Base-by-base conservation (phyloP, 2,888 invertebrate species). In the Branchellion lobata region DNA sequence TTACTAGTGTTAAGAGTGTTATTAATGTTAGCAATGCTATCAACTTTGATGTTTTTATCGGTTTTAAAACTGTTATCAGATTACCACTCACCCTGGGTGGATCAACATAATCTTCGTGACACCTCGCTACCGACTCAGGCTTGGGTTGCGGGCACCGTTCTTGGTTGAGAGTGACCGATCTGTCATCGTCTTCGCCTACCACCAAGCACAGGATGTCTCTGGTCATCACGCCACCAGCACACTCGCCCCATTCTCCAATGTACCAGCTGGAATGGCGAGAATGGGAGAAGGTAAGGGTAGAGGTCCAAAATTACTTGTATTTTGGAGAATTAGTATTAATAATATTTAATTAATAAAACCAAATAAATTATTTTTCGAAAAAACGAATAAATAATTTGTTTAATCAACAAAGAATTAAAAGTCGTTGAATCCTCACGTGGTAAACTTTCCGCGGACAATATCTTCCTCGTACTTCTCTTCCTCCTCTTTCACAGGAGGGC, bases 171-270 rank as follows among this genome's bases (percentile, higher is more conserved):
- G 65, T 77, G 77, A 77, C 61, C 18, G 77, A 57, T 18, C 33
- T 33, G 1, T 65, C 27, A 0, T 61, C 65, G 2, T 77, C 33
- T 21, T 65, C 65, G 31, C 31, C 29, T 24, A 29, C n/a, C 18
- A 71, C 79, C 57, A 57, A 21, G 47, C 80, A 80, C 2, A 80
- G 14, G 8, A 80, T 68, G 3, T 75, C 47, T 24, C 80, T 74
- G 36, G 31, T 40, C 65, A 57, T 53, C 65, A n/a, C n/a, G 21
- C 75, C 36, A 27, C 33, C 33, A 8, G 27, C 75, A 40, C 80
- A 80, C 31, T 40, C 36, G n/a, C 61, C 29, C 77, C 77, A 77
- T 0, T 18, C 36, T 18, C 65, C 77, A 29, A 77, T 33, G 77
- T 65, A 65, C 77, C 77, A 77, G 0, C 77, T 77, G 33, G 2